phyloP scores from a whole-genome alignment of 2,888 invertebrate genomes.

The Andrena bucephala region DNA sequence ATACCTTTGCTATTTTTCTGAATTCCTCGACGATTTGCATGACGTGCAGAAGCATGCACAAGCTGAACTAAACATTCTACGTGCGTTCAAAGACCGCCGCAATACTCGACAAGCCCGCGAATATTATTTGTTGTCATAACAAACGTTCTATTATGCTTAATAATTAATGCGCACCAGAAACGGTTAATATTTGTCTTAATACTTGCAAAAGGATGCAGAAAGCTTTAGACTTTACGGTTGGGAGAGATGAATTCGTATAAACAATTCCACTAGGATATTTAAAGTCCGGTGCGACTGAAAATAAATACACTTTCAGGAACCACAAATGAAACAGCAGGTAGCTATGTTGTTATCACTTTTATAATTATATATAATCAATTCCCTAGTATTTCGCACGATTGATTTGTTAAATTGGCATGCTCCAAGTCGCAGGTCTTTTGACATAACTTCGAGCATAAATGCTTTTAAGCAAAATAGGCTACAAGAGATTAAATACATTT shows the following conservation, averaged over 20 bases:
- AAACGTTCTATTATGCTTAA: constrained; percentile 47
- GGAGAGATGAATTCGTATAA: not conserved
- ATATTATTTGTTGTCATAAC: constrained; percentile 72
- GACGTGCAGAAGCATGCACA: constrained; percentile 16
- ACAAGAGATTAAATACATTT: too few species aligned
- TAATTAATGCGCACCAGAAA: constrained; percentile 53
- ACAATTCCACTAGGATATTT: not conserved
- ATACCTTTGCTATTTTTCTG: constrained; percentile 32
- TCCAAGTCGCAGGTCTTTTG: too few species aligned
- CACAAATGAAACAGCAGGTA: too few species aligned
- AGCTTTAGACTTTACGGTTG: not conserved
- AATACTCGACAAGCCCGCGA: constrained; percentile 57
- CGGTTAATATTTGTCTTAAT: not conserved
- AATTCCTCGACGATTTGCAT: constrained; percentile 1
- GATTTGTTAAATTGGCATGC: too few species aligned
- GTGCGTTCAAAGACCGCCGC: constrained; percentile 39
- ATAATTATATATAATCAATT: too few species aligned
- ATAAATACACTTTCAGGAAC: not conserved
- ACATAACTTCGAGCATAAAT: too few species aligned
- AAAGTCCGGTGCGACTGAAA: too few species aligned
- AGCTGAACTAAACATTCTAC: constrained; percentile 62
- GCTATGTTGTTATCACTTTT: too few species aligned
- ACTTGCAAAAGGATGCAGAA: not conserved
- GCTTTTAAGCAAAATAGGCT: too few species aligned
- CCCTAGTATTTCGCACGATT: too few species aligned